phyloP scores from a whole-genome alignment of 2,888 invertebrate genomes.

The Camponotus fellah region DNA sequence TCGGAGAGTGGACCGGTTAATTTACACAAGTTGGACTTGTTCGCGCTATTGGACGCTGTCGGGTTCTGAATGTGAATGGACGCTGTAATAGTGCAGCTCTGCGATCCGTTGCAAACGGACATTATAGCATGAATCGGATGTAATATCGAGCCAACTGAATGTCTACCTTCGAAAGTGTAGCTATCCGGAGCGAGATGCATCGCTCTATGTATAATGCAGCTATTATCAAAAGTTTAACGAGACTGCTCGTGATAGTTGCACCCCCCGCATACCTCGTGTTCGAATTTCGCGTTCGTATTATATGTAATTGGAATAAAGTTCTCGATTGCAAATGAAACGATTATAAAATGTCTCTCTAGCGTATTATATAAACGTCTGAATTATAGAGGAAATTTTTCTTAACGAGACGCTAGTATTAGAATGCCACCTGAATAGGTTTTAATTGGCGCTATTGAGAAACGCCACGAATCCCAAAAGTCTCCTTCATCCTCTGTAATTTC shows the following conservation, averaged over 20 bases:
- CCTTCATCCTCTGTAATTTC: slow-evolving; percentile 67
- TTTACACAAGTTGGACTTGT: slow-evolving; percentile 63
- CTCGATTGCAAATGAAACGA: slow-evolving; percentile 1
- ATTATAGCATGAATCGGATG: slow-evolving; percentile 16
- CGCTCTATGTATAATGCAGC: slow-evolving; percentile 11
- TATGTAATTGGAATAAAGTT: not conserved
- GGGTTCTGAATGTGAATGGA: slow-evolving; percentile 13
- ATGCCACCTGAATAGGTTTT: slow-evolving; percentile 43
- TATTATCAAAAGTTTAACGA: slow-evolving; percentile 47
- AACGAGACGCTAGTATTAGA: slow-evolving; percentile 65
- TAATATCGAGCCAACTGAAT: slow-evolving; percentile 22
- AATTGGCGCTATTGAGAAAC: slow-evolving; percentile 54
- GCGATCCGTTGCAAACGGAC: slow-evolving; percentile 17
- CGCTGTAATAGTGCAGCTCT: slow-evolving; percentile 8
- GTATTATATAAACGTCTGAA: not conserved
- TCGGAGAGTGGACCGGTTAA: slow-evolving; percentile 57
- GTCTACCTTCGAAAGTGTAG: slow-evolving; percentile 8
- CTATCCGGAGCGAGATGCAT: not conserved
- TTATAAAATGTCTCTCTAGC: not conserved
- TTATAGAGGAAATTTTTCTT: slow-evolving; percentile 52
- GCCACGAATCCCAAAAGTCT: slow-evolving; percentile 64
- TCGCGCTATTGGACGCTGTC: slow-evolving; percentile 43
- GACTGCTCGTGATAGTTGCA: slow-evolving; percentile 8
- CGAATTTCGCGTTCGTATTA: not conserved
- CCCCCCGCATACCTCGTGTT: not conserved